Base-by-base conservation (phyloP, 2,888 invertebrate genomes). In the Amiota minor region DNA sequence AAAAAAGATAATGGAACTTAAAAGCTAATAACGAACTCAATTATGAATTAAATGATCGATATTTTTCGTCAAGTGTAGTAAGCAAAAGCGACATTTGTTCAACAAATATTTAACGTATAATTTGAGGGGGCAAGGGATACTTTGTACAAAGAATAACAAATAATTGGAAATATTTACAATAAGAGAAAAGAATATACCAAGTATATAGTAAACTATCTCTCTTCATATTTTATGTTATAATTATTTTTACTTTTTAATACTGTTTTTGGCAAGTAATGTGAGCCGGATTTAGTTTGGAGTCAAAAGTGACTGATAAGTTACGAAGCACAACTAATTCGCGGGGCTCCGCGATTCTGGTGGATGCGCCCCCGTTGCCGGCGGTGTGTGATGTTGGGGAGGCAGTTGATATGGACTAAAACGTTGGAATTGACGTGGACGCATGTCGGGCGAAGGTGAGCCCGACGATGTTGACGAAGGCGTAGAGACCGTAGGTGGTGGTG, bases 361-460 rank as follows among this genome's bases (percentile, higher is more conserved):
- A 76, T 83, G 80, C 55, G 14, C 71, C 6, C 56, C 59, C 47
- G 76, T 35, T 16, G 45, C 81, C 18, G 75, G 79, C 59, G 74
- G 71, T 35, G 75, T 68, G 46, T 68, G 82, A 64, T 77, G 80
- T 71, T 84, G 83, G 74, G 80, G 69, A 65, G 86, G 82, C 80
- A 89, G 77, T 74, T 89, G 89, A 78, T 89, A 89, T 3, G 89
- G 89, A 74, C 89, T 89, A 71, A 88, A 89, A 67, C 89, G 85
- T 69, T 89, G 89, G 78, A 84, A 89, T 73, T 89, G 89, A 62
- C 89, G 87, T 45, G 88, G 86, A 20, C 89, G 80, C 87, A 89
- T 89, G 75, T 89, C 89, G 23, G 89, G 89, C 56, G 89, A 89
- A 10, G 89, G 89, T 16, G 89, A 89, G n/a, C 89, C 89, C n/a